Base-by-base conservation (phyloP, 2,797 vertebrate species). In the Gouania willdenowi region DNA sequence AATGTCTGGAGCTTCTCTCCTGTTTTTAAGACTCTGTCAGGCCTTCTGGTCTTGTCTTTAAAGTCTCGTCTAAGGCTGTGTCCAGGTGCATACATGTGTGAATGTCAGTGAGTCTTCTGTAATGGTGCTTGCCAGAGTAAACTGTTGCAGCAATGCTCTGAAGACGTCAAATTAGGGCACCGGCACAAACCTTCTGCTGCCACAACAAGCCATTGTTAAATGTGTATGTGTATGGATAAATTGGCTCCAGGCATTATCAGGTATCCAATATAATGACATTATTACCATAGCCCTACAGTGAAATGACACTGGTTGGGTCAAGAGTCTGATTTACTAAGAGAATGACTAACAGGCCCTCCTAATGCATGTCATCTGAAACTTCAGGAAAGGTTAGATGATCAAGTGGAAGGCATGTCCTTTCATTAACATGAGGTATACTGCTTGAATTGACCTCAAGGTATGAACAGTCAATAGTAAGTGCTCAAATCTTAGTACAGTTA, bases 1-100 rank as follows among this genome's bases (percentile, higher is more conserved):
- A 66, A 76, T 71, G 66, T 75, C 77, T 79, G 47, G 58, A 30
- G 29, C 52, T 60, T 53, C 61, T 67, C 64, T 77, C 42, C 42
- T 56, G 49, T 60, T 77, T 56, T 66, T 53, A 39, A 57, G 41
- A 47, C 41, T 46, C 43, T 31, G 21, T 19, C 1, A 64, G 50
- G 48, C 40, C 57, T 6, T 62, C 50, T 23, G 52, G 58, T 43
- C 22, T 26, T 24, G 14, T 26, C 63, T 79, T 73, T 77, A 72
- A 79, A 65, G 72, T 79, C 61, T 67, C 58, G 50, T 55, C 49
- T 45, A 30, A 25, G 13, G 18, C 47, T 71, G 32, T 41, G 16
- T 26, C 6, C 7, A 15, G 15, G 14, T 10, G 6, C n/a, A 26
- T 6, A 6, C 19, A 6, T 52, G 26, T 44, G 34, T 37, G 47